phyloP scores from a whole-genome alignment of 2,113 vertebrate species.

The Bostrychus sinensis region DNA sequence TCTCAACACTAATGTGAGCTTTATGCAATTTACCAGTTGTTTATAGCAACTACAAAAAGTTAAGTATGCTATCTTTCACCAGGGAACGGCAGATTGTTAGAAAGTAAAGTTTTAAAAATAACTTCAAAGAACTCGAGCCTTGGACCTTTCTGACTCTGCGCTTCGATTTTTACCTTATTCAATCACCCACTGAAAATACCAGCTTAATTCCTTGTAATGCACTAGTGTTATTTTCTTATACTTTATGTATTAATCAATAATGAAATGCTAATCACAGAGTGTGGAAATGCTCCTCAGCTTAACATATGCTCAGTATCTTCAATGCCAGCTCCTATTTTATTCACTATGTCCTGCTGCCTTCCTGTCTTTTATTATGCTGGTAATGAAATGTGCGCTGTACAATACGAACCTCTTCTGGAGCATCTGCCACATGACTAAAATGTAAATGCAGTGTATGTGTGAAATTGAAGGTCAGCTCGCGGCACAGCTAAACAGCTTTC shows the following conservation, averaged over 20 bases:
- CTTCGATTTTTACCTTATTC: slow-evolving; percentile 1
- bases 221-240: not conserved
- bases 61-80: not conserved
- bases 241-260: not conserved
- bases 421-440: slow-evolving; percentile 78
- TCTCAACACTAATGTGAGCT: not conserved
- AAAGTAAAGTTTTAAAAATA: not conserved
- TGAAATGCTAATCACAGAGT: slow-evolving; percentile 5
- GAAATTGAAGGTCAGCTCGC: slow-evolving; percentile 75
- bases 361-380: slow-evolving; percentile 54
- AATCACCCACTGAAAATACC: not conserved
- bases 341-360: slow-evolving; percentile 36
- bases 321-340: slow-evolving; percentile 36
- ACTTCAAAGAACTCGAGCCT: slow-evolving; percentile 2
- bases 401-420: slow-evolving; percentile 65
- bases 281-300: slow-evolving; percentile 15
- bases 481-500: slow-evolving; percentile 69
- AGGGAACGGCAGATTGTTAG: not conserved
- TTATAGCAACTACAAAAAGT: not conserved
- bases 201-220: not conserved
- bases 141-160: not conserved
- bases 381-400: slow-evolving; percentile 51
- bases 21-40: not conserved
- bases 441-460: slow-evolving; percentile 75
- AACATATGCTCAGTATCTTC: slow-evolving; percentile 39